Conservation (phyloP, 2,113 vertebrate genomes). For the Apodemus speciosus region DNA sequence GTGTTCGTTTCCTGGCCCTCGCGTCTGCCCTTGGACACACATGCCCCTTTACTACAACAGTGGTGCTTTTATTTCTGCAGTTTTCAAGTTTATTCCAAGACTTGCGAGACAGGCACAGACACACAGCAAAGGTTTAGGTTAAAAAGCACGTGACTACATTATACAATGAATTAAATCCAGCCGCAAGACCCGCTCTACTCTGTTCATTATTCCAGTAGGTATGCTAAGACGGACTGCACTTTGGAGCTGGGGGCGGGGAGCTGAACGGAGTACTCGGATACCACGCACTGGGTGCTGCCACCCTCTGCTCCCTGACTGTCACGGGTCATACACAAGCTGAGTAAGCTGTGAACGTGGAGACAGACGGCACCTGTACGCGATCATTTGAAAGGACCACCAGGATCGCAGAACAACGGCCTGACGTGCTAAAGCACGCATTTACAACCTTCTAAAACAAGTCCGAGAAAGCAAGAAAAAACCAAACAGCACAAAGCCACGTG, state of each 20-base stretch:
- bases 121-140: not conserved
- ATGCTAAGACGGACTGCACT: not conserved
- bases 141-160: not conserved
- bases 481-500: not conserved
- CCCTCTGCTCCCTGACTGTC: not conserved
- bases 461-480: not conserved
- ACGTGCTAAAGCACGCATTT: not conserved
- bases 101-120: not conserved
- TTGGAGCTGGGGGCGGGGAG: not conserved
- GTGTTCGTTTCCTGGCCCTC: not conserved
- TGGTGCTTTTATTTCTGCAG: not conserved
- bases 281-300: not conserved
- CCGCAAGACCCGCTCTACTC: not conserved
- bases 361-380: not conserved
- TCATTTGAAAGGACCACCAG: not conserved
- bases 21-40: not conserved
- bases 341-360: not conserved
- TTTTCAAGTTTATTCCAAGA: conserved; percentile 31
- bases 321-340: not conserved
- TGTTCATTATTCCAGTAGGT: not conserved
- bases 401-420: not conserved
- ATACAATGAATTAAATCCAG: not conserved
- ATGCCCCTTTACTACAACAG: not conserved
- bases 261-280: not conserved
- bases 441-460: not conserved